A percentile compares a stretch with the other conserved stretches of the same genome.
Conservation (phyloP, 1,140 invertebrate genomes). For the Bombus difficillimus region DNA sequence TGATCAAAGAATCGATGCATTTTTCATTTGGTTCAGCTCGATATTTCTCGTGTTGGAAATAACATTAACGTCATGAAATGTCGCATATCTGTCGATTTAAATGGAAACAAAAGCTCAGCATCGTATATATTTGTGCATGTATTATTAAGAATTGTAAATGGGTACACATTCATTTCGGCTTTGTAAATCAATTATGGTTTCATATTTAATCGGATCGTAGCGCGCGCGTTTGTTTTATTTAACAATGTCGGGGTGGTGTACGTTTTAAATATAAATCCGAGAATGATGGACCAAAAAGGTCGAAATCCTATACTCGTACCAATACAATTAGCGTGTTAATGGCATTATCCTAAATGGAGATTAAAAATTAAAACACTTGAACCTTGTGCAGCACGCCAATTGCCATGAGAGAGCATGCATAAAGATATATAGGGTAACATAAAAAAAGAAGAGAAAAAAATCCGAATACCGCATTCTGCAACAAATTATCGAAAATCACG, state of each 20-base stretch:
- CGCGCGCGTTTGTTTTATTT: constrained; percentile 41
- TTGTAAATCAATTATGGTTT: constrained; percentile 46
- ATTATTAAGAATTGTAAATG: constrained; percentile 38
- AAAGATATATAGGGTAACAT: not conserved
- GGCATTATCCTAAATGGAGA: constrained; percentile 45
- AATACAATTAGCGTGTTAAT: constrained; percentile 51
- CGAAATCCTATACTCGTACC: not conserved
- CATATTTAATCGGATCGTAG: constrained; percentile 25
- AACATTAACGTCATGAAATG: not conserved
- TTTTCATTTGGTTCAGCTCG: not conserved
- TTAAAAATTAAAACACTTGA: constrained; percentile 46
- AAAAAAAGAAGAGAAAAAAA: not conserved
- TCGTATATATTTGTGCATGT: not conserved
- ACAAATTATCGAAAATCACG: constrained; percentile 21
- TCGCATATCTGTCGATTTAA: not conserved
- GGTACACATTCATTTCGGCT: constrained; percentile 1
- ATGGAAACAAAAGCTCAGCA: not conserved
- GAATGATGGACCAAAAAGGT: not conserved
- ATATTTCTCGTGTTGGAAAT: not conserved
- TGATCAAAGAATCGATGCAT: not conserved
- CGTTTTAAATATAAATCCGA: constrained; percentile 46
- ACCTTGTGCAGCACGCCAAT: constrained; percentile 10
- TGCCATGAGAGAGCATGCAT: not conserved
- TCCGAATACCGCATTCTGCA: not conserved
- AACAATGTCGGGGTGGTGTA: constrained; percentile 1